Percentiles rank a stretch among this genome's conserved stretches.
These are phyloP conservation scores for Panagrolaimus sp. DNA, from an alignment of 1,140 invertebrate species.

Conservation along the genomic window DNA sequence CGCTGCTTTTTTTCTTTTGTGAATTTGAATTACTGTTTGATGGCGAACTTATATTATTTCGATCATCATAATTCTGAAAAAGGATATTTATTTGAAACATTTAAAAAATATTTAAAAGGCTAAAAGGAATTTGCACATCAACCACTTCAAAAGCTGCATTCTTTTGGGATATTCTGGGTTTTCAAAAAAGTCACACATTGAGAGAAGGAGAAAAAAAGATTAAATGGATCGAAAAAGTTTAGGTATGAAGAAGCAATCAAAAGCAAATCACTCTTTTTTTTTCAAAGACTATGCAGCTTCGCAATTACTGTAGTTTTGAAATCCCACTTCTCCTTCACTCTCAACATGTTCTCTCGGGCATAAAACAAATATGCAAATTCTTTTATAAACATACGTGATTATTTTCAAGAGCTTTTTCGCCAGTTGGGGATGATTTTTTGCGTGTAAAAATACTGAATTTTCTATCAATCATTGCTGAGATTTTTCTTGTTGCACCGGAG, in stretches of 20 bases:
- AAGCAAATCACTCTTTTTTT: too few relatives aligned
- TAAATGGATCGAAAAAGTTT: slow-evolving; percentile 3
- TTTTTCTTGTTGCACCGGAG: slow-evolving; percentile 58
- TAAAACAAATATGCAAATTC: background rate
- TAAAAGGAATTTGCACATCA: too few relatives aligned
- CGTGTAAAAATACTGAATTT: slow-evolving; percentile 58
- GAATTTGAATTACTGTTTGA: slow-evolving; percentile 16
- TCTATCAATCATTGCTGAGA: slow-evolving; percentile 58
- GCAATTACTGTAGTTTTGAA: slow-evolving; percentile 22
- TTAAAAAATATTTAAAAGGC: background rate
- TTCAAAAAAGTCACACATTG: too few relatives aligned
- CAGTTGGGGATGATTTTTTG: slow-evolving; percentile 56
- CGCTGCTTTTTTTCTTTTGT: slow-evolving; percentile 36
- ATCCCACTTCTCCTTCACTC: slow-evolving; percentile 36
- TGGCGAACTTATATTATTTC: slow-evolving; percentile 18
- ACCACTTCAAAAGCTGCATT: too few relatives aligned
- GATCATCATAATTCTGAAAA: slow-evolving; percentile 14
- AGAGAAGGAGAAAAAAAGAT: background rate
- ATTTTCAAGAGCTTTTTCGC: slow-evolving; percentile 44
- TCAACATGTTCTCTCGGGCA: slow-evolving; percentile 46
- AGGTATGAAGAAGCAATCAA: too few relatives aligned
- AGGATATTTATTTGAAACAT: background rate
- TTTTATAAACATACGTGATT: slow-evolving; percentile 30
- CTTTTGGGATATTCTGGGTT: too few relatives aligned
- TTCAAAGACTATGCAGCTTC: too few relatives aligned